phyloP scores from a whole-genome alignment of 2,113 vertebrate genomes.

The Pangasianodon gigas region DNA sequence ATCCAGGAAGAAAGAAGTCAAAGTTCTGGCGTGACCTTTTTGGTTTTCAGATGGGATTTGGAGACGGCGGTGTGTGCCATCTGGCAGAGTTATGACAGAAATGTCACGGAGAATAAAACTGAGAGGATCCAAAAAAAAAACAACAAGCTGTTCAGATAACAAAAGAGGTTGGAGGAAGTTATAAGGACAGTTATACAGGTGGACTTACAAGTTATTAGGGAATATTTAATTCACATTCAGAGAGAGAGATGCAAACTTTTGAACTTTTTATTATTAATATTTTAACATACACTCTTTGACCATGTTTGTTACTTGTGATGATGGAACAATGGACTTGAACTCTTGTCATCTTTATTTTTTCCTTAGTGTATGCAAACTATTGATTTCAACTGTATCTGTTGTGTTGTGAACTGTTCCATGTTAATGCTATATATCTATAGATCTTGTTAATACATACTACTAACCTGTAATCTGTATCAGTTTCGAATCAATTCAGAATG shows the following conservation, averaged over 20 bases:
- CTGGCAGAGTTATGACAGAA: neutral
- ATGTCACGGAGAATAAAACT: neutral
- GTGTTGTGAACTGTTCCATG: neutral
- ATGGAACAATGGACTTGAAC: neutral
- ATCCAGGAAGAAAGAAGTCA: neutral
- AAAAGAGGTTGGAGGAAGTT: neutral
- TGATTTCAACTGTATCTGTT: neutral
- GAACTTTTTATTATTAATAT: neutral
- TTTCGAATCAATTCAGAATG: neutral
- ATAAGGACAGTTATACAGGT: neutral
- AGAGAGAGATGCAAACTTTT: neutral
- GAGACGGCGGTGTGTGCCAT: neutral
- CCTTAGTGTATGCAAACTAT: neutral
- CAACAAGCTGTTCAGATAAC: neutral
- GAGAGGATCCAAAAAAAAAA: neutral
- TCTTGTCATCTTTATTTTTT: neutral
- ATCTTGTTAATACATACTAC: neutral
- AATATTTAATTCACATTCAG: no score
- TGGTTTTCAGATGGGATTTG: neutral
- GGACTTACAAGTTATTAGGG: neutral
- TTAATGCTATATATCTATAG: neutral
- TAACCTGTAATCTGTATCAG: neutral
- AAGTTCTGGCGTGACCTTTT: neutral
- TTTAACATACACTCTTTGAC: neutral
- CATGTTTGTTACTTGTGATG: neutral